phyloP scores from a whole-genome alignment of 2,113 vertebrate genomes.

The Anhinga rufa region DNA sequence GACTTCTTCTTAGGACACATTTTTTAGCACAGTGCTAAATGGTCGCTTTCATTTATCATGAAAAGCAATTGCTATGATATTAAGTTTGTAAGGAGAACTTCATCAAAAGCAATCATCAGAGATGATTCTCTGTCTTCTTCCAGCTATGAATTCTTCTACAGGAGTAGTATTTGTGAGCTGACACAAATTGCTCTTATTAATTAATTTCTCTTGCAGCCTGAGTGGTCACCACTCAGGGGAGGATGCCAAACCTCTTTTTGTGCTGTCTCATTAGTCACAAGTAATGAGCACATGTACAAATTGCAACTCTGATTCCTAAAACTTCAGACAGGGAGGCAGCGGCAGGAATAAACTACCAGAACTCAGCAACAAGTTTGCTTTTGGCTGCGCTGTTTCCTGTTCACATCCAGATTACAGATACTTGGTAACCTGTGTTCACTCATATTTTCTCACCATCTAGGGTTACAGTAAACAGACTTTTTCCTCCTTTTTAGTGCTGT shows the following conservation, averaged over 20 bases:
- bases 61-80: not conserved
- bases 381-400: accelerated
- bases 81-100: not conserved
- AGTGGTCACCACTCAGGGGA: not conserved
- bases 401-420: not conserved
- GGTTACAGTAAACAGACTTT: not conserved
- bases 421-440: not conserved
- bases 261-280: not conserved
- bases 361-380: not conserved
- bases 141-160: not conserved
- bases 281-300: not conserved
- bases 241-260: not conserved
- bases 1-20: not conserved
- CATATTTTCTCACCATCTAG: not conserved
- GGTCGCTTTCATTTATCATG: not conserved
- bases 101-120: not conserved
- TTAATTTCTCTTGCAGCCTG: not conserved
- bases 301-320: not conserved
- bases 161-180: not conserved
- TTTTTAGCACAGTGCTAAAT: not conserved
- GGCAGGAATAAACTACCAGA: not conserved
- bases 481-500: not conserved
- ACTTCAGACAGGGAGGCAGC: not conserved
- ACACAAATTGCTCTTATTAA: not conserved
- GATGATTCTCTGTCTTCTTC: not conserved